Conservation (phyloP, 2,797 vertebrate genomes). For the Graptemys geographica region DNA sequence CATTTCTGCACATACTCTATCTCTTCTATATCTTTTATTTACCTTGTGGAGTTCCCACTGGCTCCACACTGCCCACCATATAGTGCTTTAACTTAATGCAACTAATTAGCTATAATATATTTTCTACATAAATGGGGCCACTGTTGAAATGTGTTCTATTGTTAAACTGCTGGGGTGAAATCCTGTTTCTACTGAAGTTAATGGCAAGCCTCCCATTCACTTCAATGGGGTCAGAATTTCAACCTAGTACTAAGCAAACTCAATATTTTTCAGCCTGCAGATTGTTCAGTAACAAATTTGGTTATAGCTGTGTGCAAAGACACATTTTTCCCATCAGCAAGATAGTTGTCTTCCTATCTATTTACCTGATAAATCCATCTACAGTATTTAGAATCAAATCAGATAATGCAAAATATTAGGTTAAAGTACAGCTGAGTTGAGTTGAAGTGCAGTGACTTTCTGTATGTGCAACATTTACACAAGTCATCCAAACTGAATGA, state of each 20-base stretch:
- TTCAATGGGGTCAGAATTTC: not conserved
- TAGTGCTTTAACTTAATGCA: not conserved
- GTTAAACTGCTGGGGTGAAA: not conserved
- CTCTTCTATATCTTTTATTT: not conserved
- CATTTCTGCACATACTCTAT: not conserved
- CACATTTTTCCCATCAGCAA: not conserved
- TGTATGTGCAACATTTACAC: not conserved
- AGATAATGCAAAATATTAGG: not conserved
- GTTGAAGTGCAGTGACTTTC: not conserved
- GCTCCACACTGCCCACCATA: not conserved
- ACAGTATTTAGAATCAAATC: not conserved
- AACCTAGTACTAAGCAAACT: not conserved
- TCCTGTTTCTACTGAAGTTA: not conserved
- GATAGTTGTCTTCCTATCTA: not conserved
- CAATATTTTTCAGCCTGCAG: not conserved
- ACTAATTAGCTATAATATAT: not conserved
- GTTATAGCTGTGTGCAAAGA: not conserved
- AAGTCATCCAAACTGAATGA: not conserved
- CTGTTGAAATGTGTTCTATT: not conserved
- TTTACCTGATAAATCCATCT: not conserved
- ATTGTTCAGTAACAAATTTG: not conserved
- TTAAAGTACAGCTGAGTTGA: not conserved
- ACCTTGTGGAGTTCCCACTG: not conserved
- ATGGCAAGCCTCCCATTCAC: not conserved
- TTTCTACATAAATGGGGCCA: not conserved